Base-by-base conservation (phyloP, 2,888 invertebrate species). In the Latheticus oryzae region DNA sequence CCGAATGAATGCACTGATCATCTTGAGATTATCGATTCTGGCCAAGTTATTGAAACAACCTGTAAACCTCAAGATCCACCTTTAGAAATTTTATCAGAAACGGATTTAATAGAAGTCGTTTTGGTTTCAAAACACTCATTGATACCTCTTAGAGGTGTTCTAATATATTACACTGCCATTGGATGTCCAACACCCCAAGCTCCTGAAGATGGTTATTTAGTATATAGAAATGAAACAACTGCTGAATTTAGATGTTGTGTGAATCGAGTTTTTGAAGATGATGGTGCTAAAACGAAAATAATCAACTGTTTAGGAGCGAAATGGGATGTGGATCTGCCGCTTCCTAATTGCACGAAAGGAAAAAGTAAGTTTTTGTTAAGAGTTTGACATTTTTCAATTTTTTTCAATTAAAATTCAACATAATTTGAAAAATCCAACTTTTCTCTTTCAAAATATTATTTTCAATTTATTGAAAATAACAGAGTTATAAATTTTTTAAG, bases 181-280 rank as follows among this genome's bases (percentile, higher is more conserved):
- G 89, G 88, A 48, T 90, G 90, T 73, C 83, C 87, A 7, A 85
- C 86, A 17, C 80, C 85, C 19, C 69, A 79, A 69, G 79, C 86
- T 70, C 90, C 90, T 68, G 81, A 82, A 73, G 84, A 86, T 76
- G 89, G 88, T 35, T 87, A 87, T 73, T 74, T 89, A 7, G 85
- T 87, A 69, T 85, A 85, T 75, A 83, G 86, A 67, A 88, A 86
- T 67, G 81, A 83, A 53, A 84, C 85, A 28, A 80, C 83, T 35
- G 88, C 87, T 19, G 85, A 85, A 68, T 89, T 86, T 78, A 83
- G 85, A 77, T 91, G 91, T 77, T 84, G 87, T 67, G 82, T 84
- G 40, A 87, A 87, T 52, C 84, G 79, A 69, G 82, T 85, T 73
- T 91, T 90, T 76, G 83, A 85, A 8, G 90, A 90, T 72, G 85